phyloP scores from a whole-genome alignment of 2,797 vertebrate genomes.

The Peromyscus nudipes region DNA sequence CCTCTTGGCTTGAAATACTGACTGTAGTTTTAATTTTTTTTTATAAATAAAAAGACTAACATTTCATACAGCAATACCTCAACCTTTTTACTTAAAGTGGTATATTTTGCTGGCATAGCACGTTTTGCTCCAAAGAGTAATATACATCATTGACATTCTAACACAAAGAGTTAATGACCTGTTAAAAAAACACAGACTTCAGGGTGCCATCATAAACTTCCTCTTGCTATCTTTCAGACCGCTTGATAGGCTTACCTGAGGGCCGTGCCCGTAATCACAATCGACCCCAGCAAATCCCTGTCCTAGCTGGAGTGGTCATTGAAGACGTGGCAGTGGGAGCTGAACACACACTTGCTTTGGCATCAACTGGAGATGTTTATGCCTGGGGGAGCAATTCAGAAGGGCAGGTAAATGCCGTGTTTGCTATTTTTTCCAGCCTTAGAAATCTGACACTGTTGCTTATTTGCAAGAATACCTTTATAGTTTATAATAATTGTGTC shows the following conservation, averaged over 20 bases:
- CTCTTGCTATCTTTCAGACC: conserved; percentile 86
- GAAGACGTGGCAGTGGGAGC: conserved; percentile 92
- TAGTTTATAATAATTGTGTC: conserved; percentile 17
- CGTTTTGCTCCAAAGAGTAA: conserved; percentile 10
- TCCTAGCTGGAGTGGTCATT: conserved; percentile 89
- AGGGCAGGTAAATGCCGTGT: conserved; percentile 88
- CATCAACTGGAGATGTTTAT: conserved; percentile 90
- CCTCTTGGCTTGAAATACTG: conserved; percentile 50
- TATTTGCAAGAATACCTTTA: background rate
- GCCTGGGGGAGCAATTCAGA: conserved; percentile 94
- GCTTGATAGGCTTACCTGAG: conserved; percentile 92
- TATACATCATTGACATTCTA: background rate
- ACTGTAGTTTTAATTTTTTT: conserved; percentile 48
- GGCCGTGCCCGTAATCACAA: conserved; percentile 93
- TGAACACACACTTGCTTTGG: conserved; percentile 91
- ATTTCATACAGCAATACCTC: conserved; percentile 48
- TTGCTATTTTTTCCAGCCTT: background rate
- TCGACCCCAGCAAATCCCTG: conserved; percentile 90
- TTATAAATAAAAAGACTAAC: conserved; percentile 2
- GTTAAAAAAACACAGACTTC: background rate
- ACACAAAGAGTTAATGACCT: background rate
- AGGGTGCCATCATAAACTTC: background rate
- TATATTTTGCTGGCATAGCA: conserved; percentile 28
- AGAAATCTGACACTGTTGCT: background rate
- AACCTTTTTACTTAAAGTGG: background rate